Evolutionary conservation across 1,140 invertebrate species (phyloP).

Genomic region (Caerostris darwini): DNA sequence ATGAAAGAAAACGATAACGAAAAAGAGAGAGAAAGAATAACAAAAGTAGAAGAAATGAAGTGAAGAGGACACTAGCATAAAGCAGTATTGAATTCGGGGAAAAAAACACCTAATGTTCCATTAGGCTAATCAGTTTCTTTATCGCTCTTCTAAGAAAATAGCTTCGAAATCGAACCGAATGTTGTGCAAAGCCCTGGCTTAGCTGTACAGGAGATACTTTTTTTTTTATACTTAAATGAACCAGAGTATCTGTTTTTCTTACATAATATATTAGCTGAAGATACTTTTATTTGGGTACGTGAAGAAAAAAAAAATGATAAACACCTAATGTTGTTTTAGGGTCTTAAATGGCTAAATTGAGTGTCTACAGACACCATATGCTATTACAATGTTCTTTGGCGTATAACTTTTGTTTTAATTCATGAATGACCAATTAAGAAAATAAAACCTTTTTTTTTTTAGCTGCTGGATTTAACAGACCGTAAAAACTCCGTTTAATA

Average conservation of each 20-base stretch:
- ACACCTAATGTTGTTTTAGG: constrained; percentile 71
- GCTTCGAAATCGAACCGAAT: constrained; percentile 49
- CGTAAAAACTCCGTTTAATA: neutral
- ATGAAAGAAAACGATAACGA: neutral
- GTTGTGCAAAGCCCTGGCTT: constrained; percentile 40
- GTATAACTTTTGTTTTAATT: neutral
- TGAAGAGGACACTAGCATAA: constrained; percentile 19
- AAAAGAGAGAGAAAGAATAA: neutral
- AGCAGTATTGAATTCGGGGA: constrained; percentile 5
- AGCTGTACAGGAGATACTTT: neutral
- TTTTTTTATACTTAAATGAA: constrained; percentile 58
- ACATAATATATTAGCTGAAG: constrained; percentile 73
- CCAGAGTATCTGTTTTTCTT: constrained; percentile 36
- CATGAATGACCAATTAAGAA: neutral
- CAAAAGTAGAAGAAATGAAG: neutral
- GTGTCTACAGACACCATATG: constrained; percentile 41
- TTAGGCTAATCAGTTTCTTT: constrained; percentile 63
- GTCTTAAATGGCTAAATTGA: constrained; percentile 62
- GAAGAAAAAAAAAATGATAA: constrained; percentile 5
- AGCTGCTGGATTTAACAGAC: neutral
- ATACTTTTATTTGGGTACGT: constrained; percentile 65
- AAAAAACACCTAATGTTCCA: constrained; percentile 64
- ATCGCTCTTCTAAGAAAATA: constrained; percentile 49
- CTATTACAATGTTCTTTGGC: neutral
- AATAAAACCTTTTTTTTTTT: neutral